A percentile compares a stretch with the other conserved stretches of the same genome.
Conservation (phyloP, 2,888 invertebrate genomes). For the Phengaris arion region DNA sequence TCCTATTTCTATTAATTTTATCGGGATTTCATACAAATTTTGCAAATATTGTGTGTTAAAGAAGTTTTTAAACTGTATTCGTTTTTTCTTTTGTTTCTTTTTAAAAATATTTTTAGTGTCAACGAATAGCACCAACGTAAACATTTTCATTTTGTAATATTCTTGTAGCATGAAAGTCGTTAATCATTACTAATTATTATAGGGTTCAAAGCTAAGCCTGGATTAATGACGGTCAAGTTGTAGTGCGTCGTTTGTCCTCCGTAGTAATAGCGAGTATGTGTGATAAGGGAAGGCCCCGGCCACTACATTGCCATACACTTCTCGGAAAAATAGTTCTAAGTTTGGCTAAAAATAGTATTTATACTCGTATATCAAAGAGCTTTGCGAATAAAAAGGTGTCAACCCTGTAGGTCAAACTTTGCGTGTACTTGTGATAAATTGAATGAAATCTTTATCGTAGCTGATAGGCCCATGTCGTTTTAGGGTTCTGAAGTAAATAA, state of each 20-base stretch:
- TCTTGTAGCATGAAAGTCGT: not conserved
- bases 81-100: not conserved
- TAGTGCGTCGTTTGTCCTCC: constrained; percentile 7
- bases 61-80: too few relatives aligned
- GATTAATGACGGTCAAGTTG: constrained; percentile 21
- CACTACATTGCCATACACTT: constrained; percentile 13
- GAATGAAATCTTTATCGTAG: constrained; percentile 6
- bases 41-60: too few relatives aligned
- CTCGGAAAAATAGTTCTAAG: constrained; percentile 7
- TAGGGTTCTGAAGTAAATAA: not conserved
- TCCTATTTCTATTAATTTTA: not conserved
- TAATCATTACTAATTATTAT: constrained; percentile 5
- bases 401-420: not conserved
- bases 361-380: not conserved
- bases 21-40: not conserved
- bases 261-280: constrained; percentile 6
- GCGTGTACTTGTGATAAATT: constrained; percentile 7
- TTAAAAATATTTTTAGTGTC: not conserved
- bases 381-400: not conserved
- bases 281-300: constrained; percentile 19
- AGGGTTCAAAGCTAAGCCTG: constrained; percentile 8
- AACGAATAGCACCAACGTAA: not conserved
- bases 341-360: constrained; percentile 1
- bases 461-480: not conserved
- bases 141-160: not conserved